These are phyloP conservation scores for Epinotia ramella DNA, from an alignment of 2,888 invertebrate species.

Conservation along the genomic window DNA sequence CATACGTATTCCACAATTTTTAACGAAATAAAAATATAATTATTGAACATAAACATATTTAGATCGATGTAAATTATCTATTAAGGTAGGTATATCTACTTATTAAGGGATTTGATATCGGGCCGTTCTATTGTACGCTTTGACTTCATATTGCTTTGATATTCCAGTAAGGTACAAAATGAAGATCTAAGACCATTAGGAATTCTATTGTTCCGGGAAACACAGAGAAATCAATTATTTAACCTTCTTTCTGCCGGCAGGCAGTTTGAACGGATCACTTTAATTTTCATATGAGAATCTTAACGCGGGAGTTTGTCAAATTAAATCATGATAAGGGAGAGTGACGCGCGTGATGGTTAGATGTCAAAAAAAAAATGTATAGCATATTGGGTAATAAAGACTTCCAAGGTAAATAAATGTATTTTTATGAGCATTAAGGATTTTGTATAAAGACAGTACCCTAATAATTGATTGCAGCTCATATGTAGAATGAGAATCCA, in stretches of 20 bases:
- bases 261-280: conserved; percentile 8
- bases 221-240: conserved; percentile 32
- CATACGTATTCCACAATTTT: too few relatives aligned
- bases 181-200: conserved; percentile 30
- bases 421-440: too few relatives aligned
- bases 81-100: not conserved
- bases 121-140: conserved; percentile 4
- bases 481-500: not conserved
- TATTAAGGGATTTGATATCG: conserved; percentile 10
- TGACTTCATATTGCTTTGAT: conserved; percentile 10
- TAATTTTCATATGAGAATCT: conserved; percentile 2
- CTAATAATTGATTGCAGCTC: not conserved
- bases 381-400: not conserved
- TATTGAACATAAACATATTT: not conserved
- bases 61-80: not conserved
- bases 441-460: not conserved
- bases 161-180: conserved; percentile 30
- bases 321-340: too few relatives aligned
- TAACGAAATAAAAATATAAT: too few relatives aligned
- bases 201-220: conserved; percentile 28
- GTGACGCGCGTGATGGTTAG: too few relatives aligned
- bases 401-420: not conserved
- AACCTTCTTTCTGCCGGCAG: not conserved
- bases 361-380: too few relatives aligned
- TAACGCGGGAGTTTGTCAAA: not conserved